phyloP scores from a whole-genome alignment of 2,888 invertebrate species.

The Brachyptera risi region DNA sequence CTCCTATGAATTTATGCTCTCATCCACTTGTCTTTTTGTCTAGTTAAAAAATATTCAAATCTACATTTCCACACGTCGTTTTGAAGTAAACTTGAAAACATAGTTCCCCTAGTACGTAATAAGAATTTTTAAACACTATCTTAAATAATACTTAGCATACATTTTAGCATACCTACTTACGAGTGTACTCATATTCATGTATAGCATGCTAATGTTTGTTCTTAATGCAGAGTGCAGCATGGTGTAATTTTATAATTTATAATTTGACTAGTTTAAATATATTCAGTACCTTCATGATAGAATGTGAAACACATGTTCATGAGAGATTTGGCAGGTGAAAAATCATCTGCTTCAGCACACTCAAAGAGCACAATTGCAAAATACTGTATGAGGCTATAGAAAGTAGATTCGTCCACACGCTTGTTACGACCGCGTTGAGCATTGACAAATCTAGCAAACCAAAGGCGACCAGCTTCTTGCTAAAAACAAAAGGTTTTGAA shows the following conservation, averaged over 20 bases:
- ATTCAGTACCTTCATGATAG: constrained; percentile 59
- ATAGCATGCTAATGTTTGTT: not conserved
- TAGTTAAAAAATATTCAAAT: too few relatives aligned
- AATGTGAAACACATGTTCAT: constrained; percentile 76
- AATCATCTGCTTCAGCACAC: constrained; percentile 67
- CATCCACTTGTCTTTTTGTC: too few relatives aligned
- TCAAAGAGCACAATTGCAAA: constrained; percentile 68
- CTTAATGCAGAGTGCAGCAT: not conserved
- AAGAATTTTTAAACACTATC: too few relatives aligned
- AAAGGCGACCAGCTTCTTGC: constrained; percentile 59
- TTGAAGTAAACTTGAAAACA: too few relatives aligned
- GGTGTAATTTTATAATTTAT: too few relatives aligned
- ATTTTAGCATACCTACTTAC: not conserved
- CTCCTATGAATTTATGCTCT: too few relatives aligned
- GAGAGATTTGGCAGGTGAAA: constrained; percentile 62
- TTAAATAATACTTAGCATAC: not conserved
- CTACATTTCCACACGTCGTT: too few relatives aligned
- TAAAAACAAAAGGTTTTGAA: too few relatives aligned
- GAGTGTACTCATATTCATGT: not conserved
- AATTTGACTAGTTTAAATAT: too few relatives aligned
- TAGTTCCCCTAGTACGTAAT: too few relatives aligned
- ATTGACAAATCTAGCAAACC: constrained; percentile 65
- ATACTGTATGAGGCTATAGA: constrained; percentile 65
- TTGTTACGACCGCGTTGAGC: constrained; percentile 59
- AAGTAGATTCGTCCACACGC: constrained; percentile 60